phyloP scores from a whole-genome alignment of 2,797 vertebrate genomes.

The Catharus ustulatus region DNA sequence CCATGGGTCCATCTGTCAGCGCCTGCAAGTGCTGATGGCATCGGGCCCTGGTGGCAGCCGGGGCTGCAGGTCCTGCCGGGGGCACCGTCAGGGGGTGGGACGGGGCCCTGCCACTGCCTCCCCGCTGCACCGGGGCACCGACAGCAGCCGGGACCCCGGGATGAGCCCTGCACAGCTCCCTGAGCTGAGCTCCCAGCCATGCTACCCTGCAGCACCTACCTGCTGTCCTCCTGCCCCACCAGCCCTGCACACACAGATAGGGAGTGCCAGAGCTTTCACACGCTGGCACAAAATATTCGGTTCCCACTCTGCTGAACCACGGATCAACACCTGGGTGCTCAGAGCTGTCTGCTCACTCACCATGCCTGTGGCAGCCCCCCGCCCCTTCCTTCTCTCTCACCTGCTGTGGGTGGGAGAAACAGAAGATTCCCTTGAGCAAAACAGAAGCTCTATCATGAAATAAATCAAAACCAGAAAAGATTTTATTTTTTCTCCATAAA shows the following conservation, averaged over 20 bases:
- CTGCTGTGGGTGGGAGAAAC: neutral
- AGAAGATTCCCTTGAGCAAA: neutral
- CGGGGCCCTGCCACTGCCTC: neutral
- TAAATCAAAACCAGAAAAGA: neutral
- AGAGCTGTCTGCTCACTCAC: accelerated
- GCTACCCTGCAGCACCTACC: neutral
- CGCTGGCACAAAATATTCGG: accelerated
- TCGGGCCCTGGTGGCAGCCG: neutral
- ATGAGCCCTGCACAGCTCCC: neutral
- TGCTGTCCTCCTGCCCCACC: accelerated
- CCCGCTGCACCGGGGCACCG: accelerated
- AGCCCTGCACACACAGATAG: neutral
- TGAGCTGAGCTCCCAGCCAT: accelerated
- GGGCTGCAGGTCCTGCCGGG: neutral
- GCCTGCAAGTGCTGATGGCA: constrained; percentile 37
- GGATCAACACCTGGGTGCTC: accelerated
- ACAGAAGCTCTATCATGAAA: neutral
- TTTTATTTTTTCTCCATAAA: neutral
- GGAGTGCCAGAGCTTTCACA: neutral
- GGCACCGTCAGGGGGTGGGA: neutral
- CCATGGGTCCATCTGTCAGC: constrained; percentile 42
- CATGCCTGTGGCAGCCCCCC: accelerated
- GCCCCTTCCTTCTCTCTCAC: neutral
- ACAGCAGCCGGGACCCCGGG: accelerated
- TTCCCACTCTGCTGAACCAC: neutral